These are phyloP conservation scores for Argyresthia albistria DNA, from an alignment of 2,888 invertebrate genomes.

Conservation along the genomic window DNA sequence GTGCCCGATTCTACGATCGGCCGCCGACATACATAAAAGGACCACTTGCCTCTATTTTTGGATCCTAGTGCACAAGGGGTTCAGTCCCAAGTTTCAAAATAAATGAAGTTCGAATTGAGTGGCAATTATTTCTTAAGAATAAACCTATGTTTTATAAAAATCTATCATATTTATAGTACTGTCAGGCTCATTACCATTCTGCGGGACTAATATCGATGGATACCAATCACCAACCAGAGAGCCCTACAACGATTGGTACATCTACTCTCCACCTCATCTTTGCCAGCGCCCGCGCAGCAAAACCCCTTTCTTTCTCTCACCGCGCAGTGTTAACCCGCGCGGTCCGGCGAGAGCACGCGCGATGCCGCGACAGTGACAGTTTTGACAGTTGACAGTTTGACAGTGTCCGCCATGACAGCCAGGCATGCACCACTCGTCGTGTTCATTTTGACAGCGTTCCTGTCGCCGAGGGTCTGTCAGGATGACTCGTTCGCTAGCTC, in stretches of 20 bases:
- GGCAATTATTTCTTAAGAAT: too few species aligned
- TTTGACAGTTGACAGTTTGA: conserved; percentile 8
- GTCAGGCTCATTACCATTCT: too few species aligned
- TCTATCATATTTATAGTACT: too few species aligned
- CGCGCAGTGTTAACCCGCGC: conserved; percentile 33
- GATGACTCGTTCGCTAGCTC: conserved; percentile 88
- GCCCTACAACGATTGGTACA: neutral
- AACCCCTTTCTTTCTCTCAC: conserved; percentile 47
- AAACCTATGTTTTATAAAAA: too few species aligned
- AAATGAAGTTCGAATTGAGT: too few species aligned
- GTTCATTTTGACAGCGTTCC: conserved; percentile 26
- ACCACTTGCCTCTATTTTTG: too few species aligned
- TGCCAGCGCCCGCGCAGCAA: conserved; percentile 21
- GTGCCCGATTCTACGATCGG: too few species aligned
- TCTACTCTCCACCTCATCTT: conserved; percentile 5
- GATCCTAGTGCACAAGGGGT: too few species aligned
- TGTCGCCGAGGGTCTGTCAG: conserved; percentile 45
- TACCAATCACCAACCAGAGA: too few species aligned
- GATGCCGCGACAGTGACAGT: conserved; percentile 31
- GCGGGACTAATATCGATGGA: too few species aligned
- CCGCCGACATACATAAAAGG: too few species aligned
- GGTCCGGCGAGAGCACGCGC: conserved; percentile 40
- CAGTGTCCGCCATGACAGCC: conserved; percentile 40
- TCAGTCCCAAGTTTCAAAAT: too few species aligned
- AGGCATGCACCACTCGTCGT: conserved; percentile 20